Base-by-base conservation (phyloP, 2,113 vertebrate species). In the Thamnaconus septentrionalis region DNA sequence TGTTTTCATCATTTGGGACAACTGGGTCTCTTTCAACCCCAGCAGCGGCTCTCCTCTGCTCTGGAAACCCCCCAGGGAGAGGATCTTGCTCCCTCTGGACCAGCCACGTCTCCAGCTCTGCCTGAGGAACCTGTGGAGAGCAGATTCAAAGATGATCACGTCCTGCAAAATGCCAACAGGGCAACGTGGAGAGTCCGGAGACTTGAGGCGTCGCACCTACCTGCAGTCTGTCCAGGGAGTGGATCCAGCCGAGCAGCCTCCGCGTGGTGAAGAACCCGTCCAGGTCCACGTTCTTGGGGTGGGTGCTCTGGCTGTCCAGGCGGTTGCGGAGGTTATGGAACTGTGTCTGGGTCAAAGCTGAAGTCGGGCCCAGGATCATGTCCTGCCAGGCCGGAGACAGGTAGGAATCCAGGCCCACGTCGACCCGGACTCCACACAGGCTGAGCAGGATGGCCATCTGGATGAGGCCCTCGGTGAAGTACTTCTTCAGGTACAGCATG, bases 391-490 rank as follows among this genome's bases (percentile, higher is more conserved):
- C 54, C 0, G 53, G 90, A 9, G 93, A 92, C 6, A 97, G 91
- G 85, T 95, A 94, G 40, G 93, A 90, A 81, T 97, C 96, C 89
- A 98, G 92, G 76, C 94, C 96, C 88, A 98, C 91, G 60, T 98
- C 95, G 82, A 97, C 92, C 5, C 92, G 90, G 49, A 97, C 88
- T 3, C 95, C 95, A 44, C 94, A 91, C 56, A 99, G 85, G 84
- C 97, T 98, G 66, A 99, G 93, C 69, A 98, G 91, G 81, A 98
- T 96, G 84, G 95, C 96, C 91, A 97, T 91, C 89, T 98, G 96
- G 85, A 98, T 94, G 12, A 98, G 94, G 77, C 96, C 95, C 85
- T 98, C 97, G 0, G 93, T 96, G 86, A 98, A 94, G 88, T 95
- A 95, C 86, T 98, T 98, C 92, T 99, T 99, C 82, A 96, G 84